These are phyloP conservation scores for Podarcis raffonei DNA, from an alignment of 2,113 vertebrate genomes.

Conservation along the genomic window DNA sequence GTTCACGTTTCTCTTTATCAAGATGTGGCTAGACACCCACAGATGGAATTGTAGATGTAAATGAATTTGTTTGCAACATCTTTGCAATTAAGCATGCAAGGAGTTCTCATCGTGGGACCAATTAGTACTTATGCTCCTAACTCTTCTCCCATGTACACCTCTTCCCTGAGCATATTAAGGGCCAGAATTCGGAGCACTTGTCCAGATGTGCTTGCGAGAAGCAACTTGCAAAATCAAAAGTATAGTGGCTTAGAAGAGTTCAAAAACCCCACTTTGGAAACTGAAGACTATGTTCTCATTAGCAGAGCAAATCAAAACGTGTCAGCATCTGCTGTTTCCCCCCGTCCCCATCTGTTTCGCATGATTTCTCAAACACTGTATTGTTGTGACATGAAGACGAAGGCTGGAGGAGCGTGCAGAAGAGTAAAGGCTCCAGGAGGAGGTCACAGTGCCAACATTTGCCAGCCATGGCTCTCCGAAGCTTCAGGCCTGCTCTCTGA, in stretches of 20 bases:
- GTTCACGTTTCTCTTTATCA: neutral
- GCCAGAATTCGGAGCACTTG: neutral
- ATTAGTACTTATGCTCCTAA: neutral
- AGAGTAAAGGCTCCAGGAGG: neutral
- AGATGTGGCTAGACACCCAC: neutral
- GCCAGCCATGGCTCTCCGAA: neutral
- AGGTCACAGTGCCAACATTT: neutral
- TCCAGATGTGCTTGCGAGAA: neutral
- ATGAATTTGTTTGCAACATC: neutral
- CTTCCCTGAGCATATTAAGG: too few relatives aligned
- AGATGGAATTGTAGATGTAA: neutral
- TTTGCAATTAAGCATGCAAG: neutral
- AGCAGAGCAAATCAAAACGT: neutral
- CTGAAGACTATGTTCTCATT: neutral
- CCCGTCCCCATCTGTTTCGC: neutral
- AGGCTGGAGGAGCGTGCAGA: neutral
- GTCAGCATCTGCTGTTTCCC: neutral
- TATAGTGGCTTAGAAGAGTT: neutral
- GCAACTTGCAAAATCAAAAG: neutral
- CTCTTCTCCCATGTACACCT: neutral
- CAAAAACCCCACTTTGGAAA: neutral
- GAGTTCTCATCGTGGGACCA: neutral
- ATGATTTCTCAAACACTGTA: slow-evolving; percentile 1
- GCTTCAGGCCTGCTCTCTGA: neutral
- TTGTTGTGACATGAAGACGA: slow-evolving; percentile 3